Conservation (phyloP, 1,140 invertebrate species). For the Aporrectodea caliginosa region DNA sequence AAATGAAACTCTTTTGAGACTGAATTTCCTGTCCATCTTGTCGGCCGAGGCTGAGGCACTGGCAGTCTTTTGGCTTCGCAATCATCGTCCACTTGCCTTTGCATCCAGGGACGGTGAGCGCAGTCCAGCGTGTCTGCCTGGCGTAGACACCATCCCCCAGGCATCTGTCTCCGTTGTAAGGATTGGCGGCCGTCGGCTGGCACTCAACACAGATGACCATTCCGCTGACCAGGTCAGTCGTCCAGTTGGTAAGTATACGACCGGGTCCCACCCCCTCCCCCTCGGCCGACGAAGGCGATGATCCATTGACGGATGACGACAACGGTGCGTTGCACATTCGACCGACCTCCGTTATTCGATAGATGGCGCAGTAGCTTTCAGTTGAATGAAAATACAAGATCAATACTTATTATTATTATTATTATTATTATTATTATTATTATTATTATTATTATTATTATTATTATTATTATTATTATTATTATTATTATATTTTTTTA, state of each 20-base stretch:
- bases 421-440: too few relatives aligned
- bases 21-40: too few relatives aligned
- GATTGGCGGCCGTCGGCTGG: constrained; percentile 48
- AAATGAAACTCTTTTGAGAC: too few relatives aligned
- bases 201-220: constrained; percentile 48
- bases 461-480: too few relatives aligned
- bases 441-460: too few relatives aligned
- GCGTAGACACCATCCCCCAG: constrained; percentile 46
- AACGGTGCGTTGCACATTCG: not conserved
- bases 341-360: not conserved
- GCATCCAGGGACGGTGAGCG: constrained; percentile 46
- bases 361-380: not conserved
- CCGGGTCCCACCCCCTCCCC: too few relatives aligned
- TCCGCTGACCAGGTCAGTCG: constrained; percentile 38
- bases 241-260: too few relatives aligned
- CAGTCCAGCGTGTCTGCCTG: constrained; percentile 45
- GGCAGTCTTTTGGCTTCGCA: constrained; percentile 36
- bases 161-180: constrained; percentile 44
- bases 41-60: too few relatives aligned
- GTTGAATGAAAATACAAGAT: too few relatives aligned
- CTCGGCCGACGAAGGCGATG: too few relatives aligned
- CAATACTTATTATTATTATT: too few relatives aligned
- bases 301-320: not conserved
- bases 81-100: constrained; percentile 48
- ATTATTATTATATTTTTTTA: too few relatives aligned